Evolutionary conservation across 35 echinoderm and acorn worm species (phyloP).

Genomic region (Acanthaster planci): DNA sequence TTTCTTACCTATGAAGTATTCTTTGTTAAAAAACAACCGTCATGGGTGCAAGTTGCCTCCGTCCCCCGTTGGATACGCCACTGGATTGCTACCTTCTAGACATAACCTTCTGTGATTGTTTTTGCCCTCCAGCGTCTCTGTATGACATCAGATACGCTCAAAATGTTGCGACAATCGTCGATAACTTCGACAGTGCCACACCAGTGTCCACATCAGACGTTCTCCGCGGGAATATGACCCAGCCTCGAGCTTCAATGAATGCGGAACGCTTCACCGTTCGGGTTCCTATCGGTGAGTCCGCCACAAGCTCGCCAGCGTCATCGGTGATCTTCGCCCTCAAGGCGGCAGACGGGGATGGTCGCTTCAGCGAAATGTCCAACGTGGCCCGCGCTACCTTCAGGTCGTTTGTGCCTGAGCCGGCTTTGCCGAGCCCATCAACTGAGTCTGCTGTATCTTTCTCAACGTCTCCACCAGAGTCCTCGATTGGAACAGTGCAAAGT

Average conservation of each 20-base stretch:
- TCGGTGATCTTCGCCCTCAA: conserved; percentile 8
- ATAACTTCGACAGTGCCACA: neutral
- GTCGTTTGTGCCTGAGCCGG: neutral
- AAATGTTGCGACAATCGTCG: neutral
- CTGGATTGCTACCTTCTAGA: no score
- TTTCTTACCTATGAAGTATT: no score
- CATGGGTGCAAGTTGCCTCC: no score
- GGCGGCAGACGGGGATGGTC: neutral
- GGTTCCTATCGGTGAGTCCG: neutral
- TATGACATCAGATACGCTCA: neutral
- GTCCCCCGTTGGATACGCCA: no score
- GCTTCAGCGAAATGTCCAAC: neutral
- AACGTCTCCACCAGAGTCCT: no score
- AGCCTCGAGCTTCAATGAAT: conserved; percentile 16
- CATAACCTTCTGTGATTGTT: no score
- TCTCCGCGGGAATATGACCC: conserved; percentile 14
- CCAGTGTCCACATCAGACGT: neutral
- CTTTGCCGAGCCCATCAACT: neutral
- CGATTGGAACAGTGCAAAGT: no score
- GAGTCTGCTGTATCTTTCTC: no score
- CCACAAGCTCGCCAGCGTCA: neutral
- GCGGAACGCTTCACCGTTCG: neutral
- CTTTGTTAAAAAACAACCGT: no score
- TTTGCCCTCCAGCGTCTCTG: neutral
- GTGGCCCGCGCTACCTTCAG: neutral